A percentile compares a stretch with the other conserved stretches of the same genome.
phyloP scores from a whole-genome alignment of 2,797 vertebrate genomes.

The Tarsius wallacei region DNA sequence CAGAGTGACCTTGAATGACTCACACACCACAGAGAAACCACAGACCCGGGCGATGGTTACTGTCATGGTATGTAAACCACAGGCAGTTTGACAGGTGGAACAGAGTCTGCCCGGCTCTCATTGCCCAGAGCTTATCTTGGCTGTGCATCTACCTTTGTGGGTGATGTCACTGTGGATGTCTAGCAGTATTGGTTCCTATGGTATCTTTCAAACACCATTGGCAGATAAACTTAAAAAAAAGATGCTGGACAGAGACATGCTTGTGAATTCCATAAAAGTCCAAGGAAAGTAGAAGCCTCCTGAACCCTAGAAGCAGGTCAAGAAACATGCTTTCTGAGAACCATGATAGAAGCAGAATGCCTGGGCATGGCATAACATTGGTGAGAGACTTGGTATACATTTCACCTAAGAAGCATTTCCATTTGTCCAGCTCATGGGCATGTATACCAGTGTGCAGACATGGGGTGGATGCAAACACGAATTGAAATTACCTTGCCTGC shows the following conservation, averaged over 20 bases:
- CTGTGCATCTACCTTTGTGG: not conserved
- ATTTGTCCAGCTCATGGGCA: accelerated
- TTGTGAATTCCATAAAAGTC: not conserved
- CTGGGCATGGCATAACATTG: no score
- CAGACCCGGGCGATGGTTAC: accelerated
- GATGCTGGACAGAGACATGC: not conserved
- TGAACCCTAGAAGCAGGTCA: not conserved
- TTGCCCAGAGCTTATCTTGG: not conserved
- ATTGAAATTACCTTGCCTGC: accelerated
- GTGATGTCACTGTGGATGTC: not conserved
- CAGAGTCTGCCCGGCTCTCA: accelerated
- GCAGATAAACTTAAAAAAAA: not conserved
- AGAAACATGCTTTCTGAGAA: not conserved
- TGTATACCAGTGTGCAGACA: accelerated
- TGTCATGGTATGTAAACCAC: accelerated
- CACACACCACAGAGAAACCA: not conserved
- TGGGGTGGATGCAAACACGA: accelerated
- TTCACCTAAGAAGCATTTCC: accelerated
- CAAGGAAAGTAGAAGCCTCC: not conserved
- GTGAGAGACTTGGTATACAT: accelerated
- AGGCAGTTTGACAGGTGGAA: accelerated
- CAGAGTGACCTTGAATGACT: not conserved
- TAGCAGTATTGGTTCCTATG: not conserved
- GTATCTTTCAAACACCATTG: not conserved
- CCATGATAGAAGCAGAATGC: accelerated